Conservation (phyloP, 2,797 vertebrate species). For the Mastacembelus armatus region DNA sequence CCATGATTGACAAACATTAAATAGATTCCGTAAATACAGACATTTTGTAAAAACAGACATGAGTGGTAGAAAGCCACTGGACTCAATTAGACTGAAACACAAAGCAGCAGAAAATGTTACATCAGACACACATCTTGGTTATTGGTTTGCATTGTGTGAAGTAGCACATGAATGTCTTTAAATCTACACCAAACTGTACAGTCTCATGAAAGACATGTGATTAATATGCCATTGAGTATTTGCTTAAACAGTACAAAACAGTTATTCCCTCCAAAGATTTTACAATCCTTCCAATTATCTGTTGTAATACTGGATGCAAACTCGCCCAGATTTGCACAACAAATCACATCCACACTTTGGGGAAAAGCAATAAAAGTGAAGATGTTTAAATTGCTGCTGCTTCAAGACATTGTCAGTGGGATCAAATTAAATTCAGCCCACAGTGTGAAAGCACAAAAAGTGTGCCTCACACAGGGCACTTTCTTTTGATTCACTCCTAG, state of each 20-base stretch:
- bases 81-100: too few species aligned
- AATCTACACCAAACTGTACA: conserved; percentile 31
- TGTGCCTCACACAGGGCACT: conserved; percentile 9
- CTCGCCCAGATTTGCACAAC: conserved; percentile 50
- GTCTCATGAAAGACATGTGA: conserved; percentile 3
- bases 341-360: conserved; percentile 45
- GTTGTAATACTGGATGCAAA: conserved; percentile 47
- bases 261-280: conserved; percentile 28
- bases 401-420: conserved; percentile 46
- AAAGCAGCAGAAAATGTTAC: conserved; percentile 7
- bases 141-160: neutral
- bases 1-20: neutral
- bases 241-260: conserved; percentile 6
- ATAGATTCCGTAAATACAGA: neutral
- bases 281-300: conserved; percentile 44
- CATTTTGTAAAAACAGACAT: too few species aligned
- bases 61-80: neutral
- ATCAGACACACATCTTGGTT: conserved; percentile 2
- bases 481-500: conserved; percentile 37
- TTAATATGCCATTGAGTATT: conserved; percentile 33
- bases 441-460: conserved; percentile 44
- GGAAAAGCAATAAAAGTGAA: conserved; percentile 55
- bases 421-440: conserved; percentile 51
- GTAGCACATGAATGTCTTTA: conserved; percentile 2
- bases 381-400: conserved; percentile 48